A percentile compares a stretch with the other conserved stretches of the same genome.
Evolutionary conservation across 37 sponge, comb jelly and placozoan genomes (phyloP).

Genomic region (Aphrocallistes beatrix): DNA sequence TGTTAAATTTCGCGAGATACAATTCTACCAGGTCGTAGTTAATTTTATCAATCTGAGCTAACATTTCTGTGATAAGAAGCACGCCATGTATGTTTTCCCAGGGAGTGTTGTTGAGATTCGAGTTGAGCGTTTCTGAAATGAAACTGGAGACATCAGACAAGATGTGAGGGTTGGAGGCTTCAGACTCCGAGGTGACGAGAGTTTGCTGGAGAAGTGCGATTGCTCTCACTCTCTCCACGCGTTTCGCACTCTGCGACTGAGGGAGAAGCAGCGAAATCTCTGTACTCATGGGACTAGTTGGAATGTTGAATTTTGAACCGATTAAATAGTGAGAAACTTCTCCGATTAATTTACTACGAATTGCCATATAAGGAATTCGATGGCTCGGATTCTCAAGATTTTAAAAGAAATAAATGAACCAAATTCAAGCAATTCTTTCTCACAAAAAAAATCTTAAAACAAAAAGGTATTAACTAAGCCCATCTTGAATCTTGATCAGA

Average conservation of each 20-base stretch:
- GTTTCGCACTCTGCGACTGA: not conserved
- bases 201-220: not conserved
- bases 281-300: too few relatives aligned
- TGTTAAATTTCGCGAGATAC: conserved; percentile 14
- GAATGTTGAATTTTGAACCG: too few relatives aligned
- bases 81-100: not conserved
- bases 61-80: not conserved
- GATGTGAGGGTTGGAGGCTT: not conserved
- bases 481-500: too few relatives aligned
- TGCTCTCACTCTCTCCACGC: not conserved
- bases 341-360: too few relatives aligned
- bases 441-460: too few relatives aligned
- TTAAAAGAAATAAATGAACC: too few relatives aligned
- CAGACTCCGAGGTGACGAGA: not conserved
- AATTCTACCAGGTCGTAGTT: not conserved
- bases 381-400: too few relatives aligned
- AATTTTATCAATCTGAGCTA: not conserved
- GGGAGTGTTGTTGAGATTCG: not conserved
- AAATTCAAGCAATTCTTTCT: too few relatives aligned
- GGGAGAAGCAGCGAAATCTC: not conserved
- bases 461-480: too few relatives aligned
- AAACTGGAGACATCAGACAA: not conserved
- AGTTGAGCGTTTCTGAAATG: not conserved
- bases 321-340: too few relatives aligned
- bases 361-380: too few relatives aligned